These are phyloP conservation scores for Cremastobaeus sp. DNA, from an alignment of 2,888 invertebrate species.

Conservation along the genomic window DNA sequence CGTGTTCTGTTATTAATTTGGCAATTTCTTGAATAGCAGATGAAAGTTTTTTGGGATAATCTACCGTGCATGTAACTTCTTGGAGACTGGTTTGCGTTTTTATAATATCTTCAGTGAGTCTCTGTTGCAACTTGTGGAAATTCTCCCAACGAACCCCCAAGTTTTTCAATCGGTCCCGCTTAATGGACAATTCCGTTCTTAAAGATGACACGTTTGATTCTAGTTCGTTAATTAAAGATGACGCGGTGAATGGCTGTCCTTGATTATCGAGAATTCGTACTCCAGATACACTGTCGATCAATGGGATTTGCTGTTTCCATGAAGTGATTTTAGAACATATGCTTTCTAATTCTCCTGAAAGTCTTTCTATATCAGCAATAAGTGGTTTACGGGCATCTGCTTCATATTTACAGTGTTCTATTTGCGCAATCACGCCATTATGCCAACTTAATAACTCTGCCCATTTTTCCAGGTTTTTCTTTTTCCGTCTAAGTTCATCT, in stretches of 20 bases:
- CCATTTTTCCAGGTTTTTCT: conserved; percentile 88
- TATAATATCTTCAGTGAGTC: conserved; percentile 83
- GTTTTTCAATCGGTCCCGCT: conserved; percentile 84
- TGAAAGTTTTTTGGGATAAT: conserved; percentile 79
- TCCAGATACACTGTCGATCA: conserved; percentile 84
- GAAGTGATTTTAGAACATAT: conserved; percentile 83
- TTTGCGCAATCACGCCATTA: conserved; percentile 87
- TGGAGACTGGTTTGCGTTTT: conserved; percentile 81
- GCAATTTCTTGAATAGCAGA: conserved; percentile 80
- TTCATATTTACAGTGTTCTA: conserved; percentile 89
- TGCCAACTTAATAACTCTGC: conserved; percentile 89
- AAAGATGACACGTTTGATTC: conserved; percentile 85
- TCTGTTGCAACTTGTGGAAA: conserved; percentile 86
- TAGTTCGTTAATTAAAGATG: conserved; percentile 85
- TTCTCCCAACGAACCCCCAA: conserved; percentile 87
- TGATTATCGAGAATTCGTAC: conserved; percentile 86
- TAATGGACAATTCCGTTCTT: conserved; percentile 83
- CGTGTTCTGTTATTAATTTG: conserved; percentile 79
- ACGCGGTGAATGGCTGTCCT: conserved; percentile 86
- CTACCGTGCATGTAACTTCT: conserved; percentile 80
- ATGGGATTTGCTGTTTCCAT: conserved; percentile 85
- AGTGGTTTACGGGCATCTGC: conserved; percentile 86
- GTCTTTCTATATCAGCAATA: conserved; percentile 84
- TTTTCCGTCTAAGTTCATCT: conserved; percentile 86
- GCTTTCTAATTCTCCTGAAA: conserved; percentile 85